Base-by-base conservation (phyloP, 2,113 vertebrate species). In the Poecilia latipinna region DNA sequence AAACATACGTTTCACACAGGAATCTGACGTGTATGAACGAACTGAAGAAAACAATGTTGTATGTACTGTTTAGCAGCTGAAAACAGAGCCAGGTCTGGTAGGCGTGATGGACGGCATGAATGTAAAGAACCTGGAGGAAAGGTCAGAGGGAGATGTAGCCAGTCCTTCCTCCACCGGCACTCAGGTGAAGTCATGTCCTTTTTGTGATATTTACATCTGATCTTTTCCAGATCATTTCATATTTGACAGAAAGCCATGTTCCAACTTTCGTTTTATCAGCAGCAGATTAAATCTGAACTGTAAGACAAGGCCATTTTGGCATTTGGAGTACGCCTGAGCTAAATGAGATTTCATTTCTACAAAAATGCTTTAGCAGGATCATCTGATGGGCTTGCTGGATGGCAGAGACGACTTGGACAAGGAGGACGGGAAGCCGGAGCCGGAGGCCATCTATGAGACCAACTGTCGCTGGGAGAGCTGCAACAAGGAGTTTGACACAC, bases 381-480 rank as follows among this genome's bases (percentile, higher is more conserved):
- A 96, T 60, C 92, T 99, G 65, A 72, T 98, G 84, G 96, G 97
- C 63, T 87, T 98, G 70, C 91, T 98, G 48, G 97, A 98, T 39
- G 95, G 96, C 7, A 90, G 97, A 67, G 97, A 98, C 26, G 97
- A 98, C 70, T 89, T 97, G 81, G 97, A 99, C 87, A 97, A 97
- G 86, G 98, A 99, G 61, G 96, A 97, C 0, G 97, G 96, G 63
- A 98, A 97, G 78, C 95, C 94, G 0, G 98, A 99, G 83, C 93
- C 96, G 0, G 97, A 99, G 65, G 92, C 94, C 0, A 88, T 98
- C 61, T 99, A 99, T 8, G 98, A 99, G 91, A 99, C 98, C 13
- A 98, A 97, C 83, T 99, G 97, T 89, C 97, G 93, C 92, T 99
- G 98, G 98, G 97, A 98, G 0, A 96, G 95, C 79, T 99, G 98